phyloP scores from a whole-genome alignment of 2,888 invertebrate species.

The Octodonta nipae region DNA sequence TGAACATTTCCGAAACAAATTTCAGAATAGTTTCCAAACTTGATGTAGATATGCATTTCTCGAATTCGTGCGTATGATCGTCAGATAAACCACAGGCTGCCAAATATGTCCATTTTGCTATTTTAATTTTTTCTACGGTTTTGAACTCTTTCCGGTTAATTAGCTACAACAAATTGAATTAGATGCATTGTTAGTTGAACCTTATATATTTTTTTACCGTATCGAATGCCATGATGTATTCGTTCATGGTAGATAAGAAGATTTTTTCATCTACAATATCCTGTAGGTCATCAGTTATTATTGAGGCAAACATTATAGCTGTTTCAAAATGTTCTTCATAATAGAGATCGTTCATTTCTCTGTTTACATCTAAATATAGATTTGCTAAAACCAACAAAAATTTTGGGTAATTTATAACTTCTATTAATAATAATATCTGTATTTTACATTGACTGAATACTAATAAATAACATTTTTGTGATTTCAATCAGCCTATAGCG shows the following conservation, averaged over 20 bases:
- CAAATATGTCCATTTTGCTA: slow-evolving; percentile 95
- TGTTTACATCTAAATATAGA: slow-evolving; percentile 45
- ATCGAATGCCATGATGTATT: slow-evolving; percentile 88
- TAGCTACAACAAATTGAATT: slow-evolving; percentile 11
- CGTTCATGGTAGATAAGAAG: slow-evolving; percentile 51
- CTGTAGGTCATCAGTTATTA: slow-evolving; percentile 40
- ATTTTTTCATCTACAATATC: slow-evolving; percentile 43
- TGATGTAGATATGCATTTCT: slow-evolving; percentile 21
- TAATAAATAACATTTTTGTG: too few species aligned
- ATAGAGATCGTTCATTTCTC: slow-evolving; percentile 63
- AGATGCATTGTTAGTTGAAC: neutral
- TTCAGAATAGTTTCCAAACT: slow-evolving; percentile 49
- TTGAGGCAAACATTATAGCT: slow-evolving; percentile 91
- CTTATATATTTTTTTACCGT: slow-evolving; percentile 49
- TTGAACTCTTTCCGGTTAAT: slow-evolving; percentile 29
- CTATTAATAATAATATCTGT: too few species aligned
- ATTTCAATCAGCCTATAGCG: too few species aligned
- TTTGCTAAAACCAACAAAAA: too few species aligned
- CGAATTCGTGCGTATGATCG: slow-evolving; percentile 40
- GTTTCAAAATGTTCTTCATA: slow-evolving; percentile 74
- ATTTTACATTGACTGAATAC: too few species aligned
- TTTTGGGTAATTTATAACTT: too few species aligned
- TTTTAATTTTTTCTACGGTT: slow-evolving; percentile 87
- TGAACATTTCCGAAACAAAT: slow-evolving; percentile 63
- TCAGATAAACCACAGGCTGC: slow-evolving; percentile 81